Conservation (phyloP, 2,888 invertebrate species). For the Philopedon plagiatum region DNA sequence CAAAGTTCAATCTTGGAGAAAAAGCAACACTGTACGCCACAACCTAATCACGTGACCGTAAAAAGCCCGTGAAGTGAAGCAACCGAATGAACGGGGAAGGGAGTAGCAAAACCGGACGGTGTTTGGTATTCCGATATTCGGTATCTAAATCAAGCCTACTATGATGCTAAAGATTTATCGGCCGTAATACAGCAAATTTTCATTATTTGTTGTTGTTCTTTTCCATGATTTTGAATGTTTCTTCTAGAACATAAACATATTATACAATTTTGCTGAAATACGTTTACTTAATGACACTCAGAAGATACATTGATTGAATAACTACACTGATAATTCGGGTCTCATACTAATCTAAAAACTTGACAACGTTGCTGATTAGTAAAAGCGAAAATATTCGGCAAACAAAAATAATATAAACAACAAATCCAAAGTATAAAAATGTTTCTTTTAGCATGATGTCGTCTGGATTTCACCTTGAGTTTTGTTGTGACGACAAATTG, state of each 20-base stretch:
- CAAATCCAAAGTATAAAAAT: slow-evolving; percentile 15
- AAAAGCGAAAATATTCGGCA: slow-evolving; percentile 11
- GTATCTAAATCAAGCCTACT: slow-evolving; percentile 9
- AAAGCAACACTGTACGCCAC: background rate
- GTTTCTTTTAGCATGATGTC: slow-evolving; percentile 24
- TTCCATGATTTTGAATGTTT: too few relatives aligned
- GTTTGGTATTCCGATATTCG: background rate
- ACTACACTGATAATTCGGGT: too few relatives aligned
- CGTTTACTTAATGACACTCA: too few relatives aligned
- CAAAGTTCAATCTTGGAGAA: too few relatives aligned
- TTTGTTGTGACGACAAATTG: slow-evolving; percentile 24
- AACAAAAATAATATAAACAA: slow-evolving; percentile 11
- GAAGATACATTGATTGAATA: background rate
- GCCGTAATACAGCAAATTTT: background rate
- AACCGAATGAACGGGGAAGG: background rate
- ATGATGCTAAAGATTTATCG: background rate
- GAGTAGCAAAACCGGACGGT: background rate
- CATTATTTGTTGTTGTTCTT: too few relatives aligned
- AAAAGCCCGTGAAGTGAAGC: background rate
- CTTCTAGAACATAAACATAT: too few relatives aligned
- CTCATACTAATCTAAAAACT: background rate
- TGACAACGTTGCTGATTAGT: background rate
- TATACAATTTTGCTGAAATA: too few relatives aligned
- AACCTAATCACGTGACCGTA: background rate
- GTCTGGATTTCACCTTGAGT: slow-evolving; percentile 28